phyloP scores from a whole-genome alignment of 2,113 vertebrate genomes.

The Cisticola juncidis region DNA sequence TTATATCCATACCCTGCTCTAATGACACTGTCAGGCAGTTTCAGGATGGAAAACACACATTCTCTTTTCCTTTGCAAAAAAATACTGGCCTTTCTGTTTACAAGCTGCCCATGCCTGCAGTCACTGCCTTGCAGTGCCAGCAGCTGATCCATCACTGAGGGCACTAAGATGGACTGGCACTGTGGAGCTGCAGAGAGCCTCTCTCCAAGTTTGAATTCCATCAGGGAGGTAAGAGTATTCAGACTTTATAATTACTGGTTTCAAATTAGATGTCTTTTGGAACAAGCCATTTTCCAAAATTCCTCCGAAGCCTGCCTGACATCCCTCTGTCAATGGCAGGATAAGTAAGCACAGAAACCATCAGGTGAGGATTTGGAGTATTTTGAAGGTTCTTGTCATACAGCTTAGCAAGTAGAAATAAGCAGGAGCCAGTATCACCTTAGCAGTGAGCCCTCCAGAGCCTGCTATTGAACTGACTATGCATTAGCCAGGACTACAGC shows the following conservation, averaged over 20 bases:
- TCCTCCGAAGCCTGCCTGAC: background rate
- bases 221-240: background rate
- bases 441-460: background rate
- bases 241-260: background rate
- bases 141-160: background rate
- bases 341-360: background rate
- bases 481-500: background rate
- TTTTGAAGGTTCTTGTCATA: background rate
- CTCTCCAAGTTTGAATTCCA: background rate
- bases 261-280: background rate
- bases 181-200: background rate
- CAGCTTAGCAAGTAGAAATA: background rate
- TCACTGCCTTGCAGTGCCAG: background rate
- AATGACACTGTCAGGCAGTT: background rate
- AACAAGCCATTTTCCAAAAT: background rate
- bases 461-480: background rate
- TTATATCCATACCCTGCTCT: background rate
- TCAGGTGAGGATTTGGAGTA: background rate
- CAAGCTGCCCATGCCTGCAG: background rate
- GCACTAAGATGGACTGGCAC: background rate
- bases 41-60: background rate
- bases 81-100: background rate
- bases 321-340: background rate
- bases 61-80: background rate
- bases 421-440: background rate